Evolutionary conservation across 1,140 invertebrate species (phyloP), one percentile per base, ranked within the genome.

Genomic region (Tenebrio molitor): DNA sequence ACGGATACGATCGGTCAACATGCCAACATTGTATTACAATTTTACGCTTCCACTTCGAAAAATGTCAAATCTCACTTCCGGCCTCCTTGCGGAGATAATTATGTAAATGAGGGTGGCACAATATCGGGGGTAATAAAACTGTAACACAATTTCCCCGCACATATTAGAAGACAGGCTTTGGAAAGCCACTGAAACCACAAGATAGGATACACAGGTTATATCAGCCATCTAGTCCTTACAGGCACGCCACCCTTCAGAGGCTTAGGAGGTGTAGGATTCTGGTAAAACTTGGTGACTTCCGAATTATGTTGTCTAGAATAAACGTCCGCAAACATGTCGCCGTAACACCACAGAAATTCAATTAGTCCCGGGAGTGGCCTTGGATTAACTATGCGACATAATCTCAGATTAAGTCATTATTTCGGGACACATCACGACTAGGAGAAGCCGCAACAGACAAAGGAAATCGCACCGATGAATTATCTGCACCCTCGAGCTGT

Each of bases 101-200:
- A 58, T 58, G 50, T 14, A 58, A 58, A 58, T 58, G 21, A 25
- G 23, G 50, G 23, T 4, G 23, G 50, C 23, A 39, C 12, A 39
- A 39, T 39, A 39, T 39, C 36, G 36, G 36, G 4, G 7, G 7
- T 53, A 53, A 21, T 53, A 53, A 53, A 53, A 58, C 23, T 23
- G 23, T 29, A 58, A 29, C 50, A 25, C 50, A 25, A 29, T 58
- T 39, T 58, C 50, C 50, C 8, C 10, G n/a, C 46, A 53, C 42
- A 46, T 46, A 46, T 46, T 46, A 46, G 42, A 17, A 46, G 15
- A 46, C 46, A 53, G 46, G 46, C 46, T 53, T 53, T 25, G 50
- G 23, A 58, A 58, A 58, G 23, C 50, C 50, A 58, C 50, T 58
- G 50, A 58, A 58, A 58, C 50, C 50, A 29, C 50, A 58, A 58